Percentiles rank a stretch among this genome's conserved stretches.
These are phyloP conservation scores for Drosophila mettleri DNA, from an alignment of 2,888 invertebrate species.

Conservation along the genomic window DNA sequence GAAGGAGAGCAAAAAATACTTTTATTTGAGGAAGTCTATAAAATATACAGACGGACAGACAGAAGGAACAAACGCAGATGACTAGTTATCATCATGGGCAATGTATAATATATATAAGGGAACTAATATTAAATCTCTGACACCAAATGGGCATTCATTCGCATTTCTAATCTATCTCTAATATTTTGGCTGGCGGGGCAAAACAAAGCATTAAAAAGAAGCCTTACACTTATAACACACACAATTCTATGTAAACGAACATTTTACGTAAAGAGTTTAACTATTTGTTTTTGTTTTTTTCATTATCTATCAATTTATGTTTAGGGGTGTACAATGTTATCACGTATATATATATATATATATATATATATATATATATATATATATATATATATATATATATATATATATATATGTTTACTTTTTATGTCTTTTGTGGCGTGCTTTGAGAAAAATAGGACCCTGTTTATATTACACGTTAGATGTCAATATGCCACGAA, in stretches of 20 bases:
- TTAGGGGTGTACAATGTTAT: constrained; percentile 17
- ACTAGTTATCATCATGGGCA: not conserved
- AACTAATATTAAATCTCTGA: not conserved
- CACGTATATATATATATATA: constrained; percentile 9
- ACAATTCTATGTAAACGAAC: constrained; percentile 66
- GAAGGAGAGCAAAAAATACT: too few species aligned
- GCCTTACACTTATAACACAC: constrained; percentile 51
- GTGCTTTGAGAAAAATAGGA: constrained; percentile 40
- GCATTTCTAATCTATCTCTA: constrained; percentile 17
- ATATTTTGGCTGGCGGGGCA: constrained; percentile 6
- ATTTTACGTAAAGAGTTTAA: constrained; percentile 66
- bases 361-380: constrained; percentile 3
- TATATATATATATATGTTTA: constrained; percentile 16
- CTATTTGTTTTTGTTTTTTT: constrained; percentile 52
- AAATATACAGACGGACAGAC: not conserved
- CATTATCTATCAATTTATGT: constrained; percentile 38
- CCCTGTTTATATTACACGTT: constrained; percentile 12
- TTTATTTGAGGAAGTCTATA: too few species aligned
- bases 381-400: constrained; percentile 7
- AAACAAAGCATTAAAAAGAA: constrained; percentile 57
- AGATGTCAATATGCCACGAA: constrained; percentile 65
- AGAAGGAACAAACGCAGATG: not conserved
- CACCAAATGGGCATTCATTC: not conserved
- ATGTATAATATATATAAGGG: not conserved
- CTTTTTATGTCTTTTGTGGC: constrained; percentile 42